Conservation (phyloP, 64 coral and sea anemone genomes). For the Astreopora myriophthalma region DNA sequence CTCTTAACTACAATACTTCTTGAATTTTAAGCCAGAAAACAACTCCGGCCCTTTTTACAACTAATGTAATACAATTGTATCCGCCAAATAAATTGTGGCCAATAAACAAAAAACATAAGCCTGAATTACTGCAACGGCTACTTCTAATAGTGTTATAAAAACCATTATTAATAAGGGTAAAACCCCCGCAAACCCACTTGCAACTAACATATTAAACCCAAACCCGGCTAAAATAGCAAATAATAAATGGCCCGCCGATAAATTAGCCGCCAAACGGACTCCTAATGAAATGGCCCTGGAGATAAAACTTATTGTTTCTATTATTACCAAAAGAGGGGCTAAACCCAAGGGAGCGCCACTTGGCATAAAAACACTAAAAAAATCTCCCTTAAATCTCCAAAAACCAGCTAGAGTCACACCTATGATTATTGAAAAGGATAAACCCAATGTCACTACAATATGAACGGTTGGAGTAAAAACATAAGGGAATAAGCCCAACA, state of each 20-base stretch:
- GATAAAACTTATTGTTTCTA: slow-evolving; percentile 81
- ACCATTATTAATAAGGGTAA: slow-evolving; percentile 82
- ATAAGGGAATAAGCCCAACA: slow-evolving; percentile 86
- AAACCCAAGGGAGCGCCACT: slow-evolving; percentile 71
- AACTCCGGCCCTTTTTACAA: too few relatives aligned
- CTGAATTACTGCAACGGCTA: slow-evolving; percentile 79
- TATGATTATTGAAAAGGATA: slow-evolving; percentile 81
- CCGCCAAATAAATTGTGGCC: slow-evolving; percentile 81
- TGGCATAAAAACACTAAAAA: slow-evolving; percentile 80
- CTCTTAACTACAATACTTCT: too few relatives aligned
- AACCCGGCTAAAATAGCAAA: slow-evolving; percentile 88
- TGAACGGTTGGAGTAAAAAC: slow-evolving; percentile 82
- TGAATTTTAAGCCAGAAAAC: too few relatives aligned
- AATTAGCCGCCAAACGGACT: slow-evolving; percentile 78
- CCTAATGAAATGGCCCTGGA: slow-evolving; percentile 82
- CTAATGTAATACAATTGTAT: slow-evolving; percentile 73
- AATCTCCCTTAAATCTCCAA: slow-evolving; percentile 76
- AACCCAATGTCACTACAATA: slow-evolving; percentile 67
- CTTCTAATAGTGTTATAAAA: slow-evolving; percentile 84
- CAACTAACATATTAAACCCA: slow-evolving; percentile 79
- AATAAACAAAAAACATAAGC: slow-evolving; percentile 86
- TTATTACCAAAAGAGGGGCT: slow-evolving; percentile 76
- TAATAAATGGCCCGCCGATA: slow-evolving; percentile 84
- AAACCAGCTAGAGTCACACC: slow-evolving; percentile 78
- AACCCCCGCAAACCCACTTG: slow-evolving; percentile 46